Evolutionary conservation across 1,140 invertebrate species (phyloP), one percentile per base, ranked within the genome.

Genomic region (Philotrypesis tridentata): DNA sequence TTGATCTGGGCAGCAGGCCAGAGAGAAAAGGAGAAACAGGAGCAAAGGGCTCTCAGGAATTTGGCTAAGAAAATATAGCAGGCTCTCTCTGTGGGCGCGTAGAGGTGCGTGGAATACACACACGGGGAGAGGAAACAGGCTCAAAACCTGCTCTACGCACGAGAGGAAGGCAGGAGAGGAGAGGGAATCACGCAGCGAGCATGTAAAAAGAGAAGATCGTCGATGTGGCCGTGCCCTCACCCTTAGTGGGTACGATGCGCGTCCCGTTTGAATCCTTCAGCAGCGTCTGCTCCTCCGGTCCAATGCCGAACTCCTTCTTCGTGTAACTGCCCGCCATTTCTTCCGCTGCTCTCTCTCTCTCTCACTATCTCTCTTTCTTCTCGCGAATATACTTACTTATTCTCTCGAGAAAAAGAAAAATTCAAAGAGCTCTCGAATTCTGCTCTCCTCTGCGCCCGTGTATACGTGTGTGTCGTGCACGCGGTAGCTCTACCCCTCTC

Each of bases 261-360:
- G 87, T 86, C 23, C 88, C 90, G 74, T 91, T 91, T 0, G 88
- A 87, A 40, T 91, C 89, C 82, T 90, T 90, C 1, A 92, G 81
- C 14, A 91, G 87, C 4, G 89, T 92, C 61, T 92, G 89, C 76
- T 92, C 90, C 70, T 92, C 91, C 0, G 88, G 88, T 23, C 89
- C 90, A 23, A 84, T 67, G 43, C 86, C 82, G 75, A 88, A 91
- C 76, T 92, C 91, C 71, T 90, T 91, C 80, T 90, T 92, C 63
- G 89, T 91, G 75, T 92, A 92, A 63, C 87, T 91, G 63, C 90
- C 90, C 79, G 91, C 89, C 91, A 92, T 92, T 72, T 72, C 40
- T 37, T 71, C n/a, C n/a, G 33, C 25, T 25, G 31, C 21, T 55
- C 21, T 14, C 27, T 29, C 14, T 65, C 23, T 27, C 27, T 14